Evolutionary conservation across 1,140 invertebrate genomes (phyloP), one percentile per base, ranked within the genome.

Genomic region (Anoplolepis gracilipes): DNA sequence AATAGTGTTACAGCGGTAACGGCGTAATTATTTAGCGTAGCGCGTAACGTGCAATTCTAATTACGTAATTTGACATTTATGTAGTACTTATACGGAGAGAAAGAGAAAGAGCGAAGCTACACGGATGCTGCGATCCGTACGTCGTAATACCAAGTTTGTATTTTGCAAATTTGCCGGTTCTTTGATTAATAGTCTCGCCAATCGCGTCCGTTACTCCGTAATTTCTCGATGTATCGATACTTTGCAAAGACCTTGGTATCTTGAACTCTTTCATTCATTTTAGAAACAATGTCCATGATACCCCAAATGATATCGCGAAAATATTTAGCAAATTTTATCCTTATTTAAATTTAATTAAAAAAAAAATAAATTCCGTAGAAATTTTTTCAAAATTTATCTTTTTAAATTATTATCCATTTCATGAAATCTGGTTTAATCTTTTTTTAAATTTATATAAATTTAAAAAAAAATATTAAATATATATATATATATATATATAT

Each of bases 41-140:
- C 53, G 67, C 49, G 76, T 81, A 85, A 82, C 62, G 22, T 39
- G 84, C 64, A 72, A 81, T 85, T 81, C 53, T 85, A 85, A 81
- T 85, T 85, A 72, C 77, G 76, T 81, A 81, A 85, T 85, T 42
- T 65, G 77, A 70, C 84, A 85, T 81, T 85, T 85, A 81, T 77
- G 79, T 62, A 61, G 69, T 49, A 49, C 46, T 36, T 42, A 73
- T 61, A 61, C 33, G 25, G 67, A 10, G 55, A 36, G 33, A 55
- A 25, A 72, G 67, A 64, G 62, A 67, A 3, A 39, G 67, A 55
- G n/a, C 62, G 49, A 53, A 70, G 69, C 36, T 61, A 6, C 69
- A 25, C 53, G 53, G 55, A 73, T 55, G 57, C 59, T 73, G 79
- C 53, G 19, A 42, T 11, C 2, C 25, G 25, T 49, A 42, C 6